Conservation (phyloP, 1,140 invertebrate genomes). For the Trypoxylus dichotomus region DNA sequence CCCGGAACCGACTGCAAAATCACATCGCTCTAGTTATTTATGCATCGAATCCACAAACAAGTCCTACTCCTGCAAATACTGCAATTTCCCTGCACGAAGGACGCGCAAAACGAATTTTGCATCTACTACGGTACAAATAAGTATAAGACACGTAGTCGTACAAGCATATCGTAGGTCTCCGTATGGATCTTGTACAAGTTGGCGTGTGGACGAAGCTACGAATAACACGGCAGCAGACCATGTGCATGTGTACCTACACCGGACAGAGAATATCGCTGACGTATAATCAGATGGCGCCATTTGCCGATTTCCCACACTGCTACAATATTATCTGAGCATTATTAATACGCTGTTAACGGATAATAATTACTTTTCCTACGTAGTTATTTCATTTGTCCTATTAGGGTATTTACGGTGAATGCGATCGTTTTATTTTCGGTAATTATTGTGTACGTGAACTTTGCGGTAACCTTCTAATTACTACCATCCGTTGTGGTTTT, state of each 20-base stretch:
- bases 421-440: slow-evolving; percentile 28
- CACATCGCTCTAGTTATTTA: no score
- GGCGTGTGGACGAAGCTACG: background rate
- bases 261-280: slow-evolving; percentile 22
- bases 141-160: background rate
- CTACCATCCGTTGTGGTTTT: background rate
- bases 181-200: background rate
- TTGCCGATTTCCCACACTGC: slow-evolving; percentile 29
- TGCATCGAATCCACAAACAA: no score
- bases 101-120: background rate
- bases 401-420: slow-evolving; percentile 15
- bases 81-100: background rate
- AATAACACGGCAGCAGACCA: background rate
- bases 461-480: slow-evolving; percentile 11
- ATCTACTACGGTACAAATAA: background rate
- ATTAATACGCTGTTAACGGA: slow-evolving; percentile 27
- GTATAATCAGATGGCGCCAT: slow-evolving; percentile 27
- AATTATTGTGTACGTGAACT: slow-evolving; percentile 29
- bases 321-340: slow-evolving; percentile 22
- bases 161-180: background rate
- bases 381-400: slow-evolving; percentile 28
- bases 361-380: slow-evolving; percentile 28
- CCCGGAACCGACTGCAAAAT: no score
- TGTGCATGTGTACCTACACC: slow-evolving; percentile 3
- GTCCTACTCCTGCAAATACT: background rate